Percentiles rank a stretch among this genome's conserved stretches.
phyloP scores from a whole-genome alignment of 2,888 invertebrate species.

The Dolomedes plantarius region DNA sequence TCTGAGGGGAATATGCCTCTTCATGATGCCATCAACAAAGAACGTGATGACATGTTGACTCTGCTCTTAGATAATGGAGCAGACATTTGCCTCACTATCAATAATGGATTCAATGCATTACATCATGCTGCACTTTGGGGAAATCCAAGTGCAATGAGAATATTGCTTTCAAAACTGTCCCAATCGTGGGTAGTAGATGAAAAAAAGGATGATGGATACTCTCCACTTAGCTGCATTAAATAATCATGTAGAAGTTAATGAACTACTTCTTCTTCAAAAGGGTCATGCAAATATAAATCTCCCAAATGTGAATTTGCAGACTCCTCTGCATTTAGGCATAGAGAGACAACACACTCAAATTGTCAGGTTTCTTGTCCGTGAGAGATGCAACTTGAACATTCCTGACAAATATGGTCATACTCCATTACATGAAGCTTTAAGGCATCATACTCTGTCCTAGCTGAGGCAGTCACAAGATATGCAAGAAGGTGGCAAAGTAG shows the following conservation, averaged over 20 bases:
- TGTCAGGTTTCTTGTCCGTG: constrained; percentile 81
- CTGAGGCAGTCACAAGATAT: constrained; percentile 95
- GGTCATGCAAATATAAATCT: constrained; percentile 96
- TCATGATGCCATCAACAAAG: constrained; percentile 97
- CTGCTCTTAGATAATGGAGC: no score
- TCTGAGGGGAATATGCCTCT: constrained; percentile 87
- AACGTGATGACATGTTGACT: no score
- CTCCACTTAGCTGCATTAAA: constrained; percentile 96
- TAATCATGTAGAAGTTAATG: constrained; percentile 97
- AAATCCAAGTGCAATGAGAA: constrained; percentile 97
- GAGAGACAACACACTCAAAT: constrained; percentile 98
- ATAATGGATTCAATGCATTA: constrained; percentile 94
- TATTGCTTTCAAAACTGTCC: constrained; percentile 92
- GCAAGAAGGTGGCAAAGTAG: constrained; percentile 81
- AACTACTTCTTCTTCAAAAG: constrained; percentile 81
- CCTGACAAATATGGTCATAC: constrained; percentile 98
- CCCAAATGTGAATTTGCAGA: constrained; percentile 96
- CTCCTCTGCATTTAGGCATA: constrained; percentile 89
- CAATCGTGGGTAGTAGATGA: constrained; percentile 98
- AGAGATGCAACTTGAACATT: constrained; percentile 94
- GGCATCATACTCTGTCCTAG: constrained; percentile 97
- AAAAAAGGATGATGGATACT: constrained; percentile 98
- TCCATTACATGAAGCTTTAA: constrained; percentile 88
- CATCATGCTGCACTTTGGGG: constrained; percentile 97
- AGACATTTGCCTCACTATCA: constrained; percentile 97